These are phyloP conservation scores for Mormyrops attenuatus DNA, from an alignment of 2,797 vertebrate species.

Conservation along the genomic window DNA sequence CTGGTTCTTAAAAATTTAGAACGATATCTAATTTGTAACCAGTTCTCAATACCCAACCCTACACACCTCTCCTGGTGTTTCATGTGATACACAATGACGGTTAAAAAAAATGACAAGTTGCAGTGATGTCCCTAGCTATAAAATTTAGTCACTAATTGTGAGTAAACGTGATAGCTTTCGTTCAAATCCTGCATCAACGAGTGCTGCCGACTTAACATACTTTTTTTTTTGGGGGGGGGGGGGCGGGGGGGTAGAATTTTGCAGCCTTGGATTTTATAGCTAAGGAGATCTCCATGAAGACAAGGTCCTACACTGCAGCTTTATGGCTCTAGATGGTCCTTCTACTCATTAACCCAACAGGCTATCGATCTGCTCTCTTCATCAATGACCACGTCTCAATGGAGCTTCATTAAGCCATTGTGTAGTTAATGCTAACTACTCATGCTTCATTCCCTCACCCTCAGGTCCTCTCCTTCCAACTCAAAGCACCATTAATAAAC, in stretches of 20 bases:
- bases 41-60: neutral
- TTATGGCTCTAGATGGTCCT: neutral
- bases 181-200: neutral
- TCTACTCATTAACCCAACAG: constrained; percentile 2
- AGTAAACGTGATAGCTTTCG: neutral
- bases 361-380: neutral
- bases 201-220: neutral
- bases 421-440: constrained; percentile 9
- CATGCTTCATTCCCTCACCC: neutral
- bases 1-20: neutral
- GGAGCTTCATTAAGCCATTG: neutral
- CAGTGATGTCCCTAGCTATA: neutral
- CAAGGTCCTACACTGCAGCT: neutral
- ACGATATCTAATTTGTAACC: neutral
- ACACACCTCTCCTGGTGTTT: neutral
- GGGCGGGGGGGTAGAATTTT: neutral
- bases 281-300: neutral
- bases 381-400: neutral
- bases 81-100: neutral
- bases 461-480: neutral
- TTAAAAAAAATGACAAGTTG: neutral
- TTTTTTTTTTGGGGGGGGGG: neutral
- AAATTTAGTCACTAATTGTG: neutral
- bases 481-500: constrained; percentile 15
- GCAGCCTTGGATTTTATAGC: neutral